Conservation (phyloP, 1,140 invertebrate genomes). For the Hypothenemus hampei region DNA sequence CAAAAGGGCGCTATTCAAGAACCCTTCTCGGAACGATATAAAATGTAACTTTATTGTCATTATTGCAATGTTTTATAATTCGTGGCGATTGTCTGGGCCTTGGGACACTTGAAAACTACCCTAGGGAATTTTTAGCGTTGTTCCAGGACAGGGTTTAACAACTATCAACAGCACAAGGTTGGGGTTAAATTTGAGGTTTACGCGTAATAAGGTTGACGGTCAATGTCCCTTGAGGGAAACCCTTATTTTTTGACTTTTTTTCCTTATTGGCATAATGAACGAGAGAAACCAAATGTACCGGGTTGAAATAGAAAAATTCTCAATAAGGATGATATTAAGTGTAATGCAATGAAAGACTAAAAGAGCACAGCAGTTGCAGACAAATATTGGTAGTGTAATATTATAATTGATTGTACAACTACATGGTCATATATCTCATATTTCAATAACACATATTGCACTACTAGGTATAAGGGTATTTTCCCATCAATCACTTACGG, state of each 20-base stretch:
- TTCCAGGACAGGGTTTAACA: too few relatives aligned
- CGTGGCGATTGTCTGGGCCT: constrained; percentile 24
- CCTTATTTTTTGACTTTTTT: too few relatives aligned
- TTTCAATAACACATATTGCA: constrained; percentile 47
- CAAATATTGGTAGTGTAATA: constrained; percentile 31
- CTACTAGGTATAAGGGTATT: constrained; percentile 43
- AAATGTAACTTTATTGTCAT: constrained; percentile 29
- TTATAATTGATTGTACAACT: constrained; percentile 35
- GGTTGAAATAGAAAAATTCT: too few relatives aligned
- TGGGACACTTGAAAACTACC: constrained; percentile 26
- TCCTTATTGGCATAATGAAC: too few relatives aligned
- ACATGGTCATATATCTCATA: constrained; percentile 37
- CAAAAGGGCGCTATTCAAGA: constrained; percentile 18
- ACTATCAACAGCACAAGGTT: constrained; percentile 26
- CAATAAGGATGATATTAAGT: too few relatives aligned
- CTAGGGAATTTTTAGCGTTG: constrained; percentile 28
- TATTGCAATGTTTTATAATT: constrained; percentile 32
- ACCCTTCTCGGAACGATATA: constrained; percentile 27
- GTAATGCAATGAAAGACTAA: too few relatives aligned
- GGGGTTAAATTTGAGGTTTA: constrained; percentile 25
- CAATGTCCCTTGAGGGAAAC: too few relatives aligned
- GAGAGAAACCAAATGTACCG: too few relatives aligned
- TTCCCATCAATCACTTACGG: constrained; percentile 46
- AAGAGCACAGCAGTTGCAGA: constrained; percentile 14
- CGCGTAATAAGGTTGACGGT: too few relatives aligned